These are phyloP conservation scores for Scartelaos histophorus DNA, from an alignment of 2,113 vertebrate genomes.

Conservation along the genomic window DNA sequence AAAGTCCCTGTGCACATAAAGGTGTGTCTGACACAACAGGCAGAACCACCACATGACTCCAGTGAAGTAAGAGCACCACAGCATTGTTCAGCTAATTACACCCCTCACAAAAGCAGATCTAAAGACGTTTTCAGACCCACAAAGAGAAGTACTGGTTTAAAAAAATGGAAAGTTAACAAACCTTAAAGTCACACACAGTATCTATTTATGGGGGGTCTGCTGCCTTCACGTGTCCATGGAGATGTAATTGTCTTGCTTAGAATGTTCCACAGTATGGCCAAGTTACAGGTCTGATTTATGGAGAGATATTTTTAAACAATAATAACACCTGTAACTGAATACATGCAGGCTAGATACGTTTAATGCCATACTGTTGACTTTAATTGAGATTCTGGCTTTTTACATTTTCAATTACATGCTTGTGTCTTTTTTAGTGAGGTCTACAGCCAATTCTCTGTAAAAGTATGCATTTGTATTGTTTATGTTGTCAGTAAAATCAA, in stretches of 20 bases:
- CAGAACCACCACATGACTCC: constrained; percentile 40
- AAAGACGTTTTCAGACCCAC: constrained; percentile 5
- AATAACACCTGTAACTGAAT: background rate
- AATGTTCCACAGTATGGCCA: no score
- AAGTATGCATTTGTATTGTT: no score
- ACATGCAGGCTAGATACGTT: background rate
- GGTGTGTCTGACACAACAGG: constrained; percentile 39
- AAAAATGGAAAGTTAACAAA: no score
- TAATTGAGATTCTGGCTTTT: no score
- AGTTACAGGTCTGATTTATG: no score
- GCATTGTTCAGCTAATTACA: constrained; percentile 52
- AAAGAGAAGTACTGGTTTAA: background rate
- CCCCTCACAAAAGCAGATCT: constrained; percentile 30
- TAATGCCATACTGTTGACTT: background rate
- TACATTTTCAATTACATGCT: no score
- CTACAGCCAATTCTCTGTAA: no score
- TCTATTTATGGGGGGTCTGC: no score
- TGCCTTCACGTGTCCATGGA: no score
- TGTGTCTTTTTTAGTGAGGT: background rate
- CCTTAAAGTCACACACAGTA: no score
- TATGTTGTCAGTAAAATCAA: no score
- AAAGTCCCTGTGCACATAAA: constrained; percentile 56
- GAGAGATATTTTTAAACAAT: background rate
- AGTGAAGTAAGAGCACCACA: constrained; percentile 45
- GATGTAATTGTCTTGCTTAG: no score